Base-by-base conservation (phyloP, 1,140 invertebrate species). In the Drosophila albomicans region DNA sequence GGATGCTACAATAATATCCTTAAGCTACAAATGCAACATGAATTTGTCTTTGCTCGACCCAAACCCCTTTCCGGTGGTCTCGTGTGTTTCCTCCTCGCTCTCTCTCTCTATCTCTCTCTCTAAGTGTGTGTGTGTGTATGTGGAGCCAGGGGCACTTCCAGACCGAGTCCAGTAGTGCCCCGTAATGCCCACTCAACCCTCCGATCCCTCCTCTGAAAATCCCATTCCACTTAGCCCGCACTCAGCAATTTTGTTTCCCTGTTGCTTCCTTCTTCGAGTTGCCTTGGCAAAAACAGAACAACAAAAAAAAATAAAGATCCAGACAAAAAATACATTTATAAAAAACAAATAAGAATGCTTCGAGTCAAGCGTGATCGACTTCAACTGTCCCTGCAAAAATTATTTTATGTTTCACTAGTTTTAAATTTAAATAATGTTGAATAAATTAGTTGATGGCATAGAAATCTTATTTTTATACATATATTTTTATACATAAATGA, bases 1-100 rank as follows among this genome's bases (percentile, higher is more conserved):
- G 84, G 84, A 87, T 84, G 77, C 84, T 87, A 88, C 80, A 88
- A 87, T 87, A 87, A 88, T 87, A 88, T 87, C 84, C 84, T 87
- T 88, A 87, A 87, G 84, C 84, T 87, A 82, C 80, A 80, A 87
- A 88, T 87, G 84, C 84, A 87, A 87, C 84, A 88, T 87, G 84
- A 87, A 88, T 87, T 87, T 87, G 84, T 88, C 84, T 87, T 87
- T 88, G 80, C 80, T 74, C 69, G 58, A 70, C 65, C 72, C 35
- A 38, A 38, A 11, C 35, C 35, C 35, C 35, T 45, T 54, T 67
- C 61, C 41, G 11, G 15, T 41, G 54, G 15, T 13, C 35, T 38
- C 32, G 10, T 38, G 35, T 38, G 35, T 38, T 25, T 25, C 20
- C 20, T 25, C 3, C 20, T 20, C 20, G 20, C 20, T 20, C 20